Percentiles rank a stretch among this genome's conserved stretches.
Conservation (phyloP, 2,113 vertebrate species). For the Phalacrocorax brasilianus region DNA sequence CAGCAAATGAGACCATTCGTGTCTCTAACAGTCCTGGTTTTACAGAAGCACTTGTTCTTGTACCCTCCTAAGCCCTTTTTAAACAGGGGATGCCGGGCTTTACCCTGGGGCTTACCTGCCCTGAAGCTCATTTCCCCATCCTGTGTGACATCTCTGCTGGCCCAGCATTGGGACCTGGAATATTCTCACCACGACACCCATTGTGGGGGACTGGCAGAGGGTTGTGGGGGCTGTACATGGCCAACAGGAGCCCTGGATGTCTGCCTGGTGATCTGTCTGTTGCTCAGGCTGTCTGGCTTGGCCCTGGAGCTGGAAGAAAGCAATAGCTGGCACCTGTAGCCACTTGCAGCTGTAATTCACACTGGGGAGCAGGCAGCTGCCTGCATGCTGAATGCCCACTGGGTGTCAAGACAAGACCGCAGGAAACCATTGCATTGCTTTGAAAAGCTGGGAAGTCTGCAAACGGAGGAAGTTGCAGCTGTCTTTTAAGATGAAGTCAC, state of each 20-base stretch:
- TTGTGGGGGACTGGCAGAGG: accelerated
- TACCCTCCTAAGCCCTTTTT: background rate
- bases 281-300: background rate
- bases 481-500: constrained; percentile 56
- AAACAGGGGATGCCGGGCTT: background rate
- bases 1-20: background rate
- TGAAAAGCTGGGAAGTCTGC: background rate
- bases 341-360: background rate
- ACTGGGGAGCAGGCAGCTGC: background rate
- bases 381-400: background rate
- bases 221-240: accelerated
- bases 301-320: accelerated
- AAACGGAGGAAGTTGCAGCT: constrained; percentile 32
- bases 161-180: accelerated
- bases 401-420: constrained; percentile 44
- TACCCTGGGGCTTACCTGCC: accelerated
- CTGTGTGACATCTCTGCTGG: background rate
- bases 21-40: background rate
- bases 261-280: background rate
- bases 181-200: accelerated
- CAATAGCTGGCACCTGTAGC: background rate
- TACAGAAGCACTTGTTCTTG: background rate
- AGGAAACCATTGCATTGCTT: background rate
- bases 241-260: background rate
- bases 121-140: background rate